Evolutionary conservation across 2,888 invertebrate genomes (phyloP).

Genomic region (Rugalucina vietnamica): DNA sequence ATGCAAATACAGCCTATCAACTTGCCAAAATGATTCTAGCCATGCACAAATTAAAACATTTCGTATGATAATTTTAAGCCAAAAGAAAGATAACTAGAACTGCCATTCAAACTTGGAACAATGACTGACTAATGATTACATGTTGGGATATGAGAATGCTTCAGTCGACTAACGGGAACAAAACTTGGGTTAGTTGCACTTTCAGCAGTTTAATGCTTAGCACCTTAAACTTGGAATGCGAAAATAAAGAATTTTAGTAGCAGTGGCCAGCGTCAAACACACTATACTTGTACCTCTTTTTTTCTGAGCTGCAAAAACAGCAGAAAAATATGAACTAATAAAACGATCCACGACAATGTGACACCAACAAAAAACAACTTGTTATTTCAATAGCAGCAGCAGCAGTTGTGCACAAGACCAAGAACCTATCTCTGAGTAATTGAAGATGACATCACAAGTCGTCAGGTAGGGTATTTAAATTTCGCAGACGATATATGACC

Average conservation of each 20-base stretch:
- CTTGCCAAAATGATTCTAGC: too few relatives aligned
- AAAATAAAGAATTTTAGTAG: constrained; percentile 56
- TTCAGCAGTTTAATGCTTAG: constrained; percentile 12
- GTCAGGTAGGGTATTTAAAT: too few relatives aligned
- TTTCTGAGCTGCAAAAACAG: constrained; percentile 62
- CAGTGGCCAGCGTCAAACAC: constrained; percentile 60
- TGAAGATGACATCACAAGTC: too few relatives aligned
- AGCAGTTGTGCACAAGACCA: too few relatives aligned
- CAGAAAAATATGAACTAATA: constrained; percentile 37
- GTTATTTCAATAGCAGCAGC: too few relatives aligned
- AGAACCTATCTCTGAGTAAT: too few relatives aligned
- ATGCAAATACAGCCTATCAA: too few relatives aligned
- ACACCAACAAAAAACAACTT: too few relatives aligned
- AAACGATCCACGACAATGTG: too few relatives aligned
- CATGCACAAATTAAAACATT: not conserved
- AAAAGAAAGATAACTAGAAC: too few relatives aligned
- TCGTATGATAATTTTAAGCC: too few relatives aligned
- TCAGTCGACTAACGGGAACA: constrained; percentile 7
- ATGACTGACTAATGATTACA: constrained; percentile 14
- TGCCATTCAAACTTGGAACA: constrained; percentile 3
- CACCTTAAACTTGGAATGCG: constrained; percentile 12
- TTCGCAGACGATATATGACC: too few relatives aligned
- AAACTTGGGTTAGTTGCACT: constrained; percentile 12
- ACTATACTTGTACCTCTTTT: constrained; percentile 64
- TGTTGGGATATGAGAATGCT: constrained; percentile 10